phyloP scores from a whole-genome alignment of 2,797 vertebrate species.

The Lepilemur ruficaudatus region DNA sequence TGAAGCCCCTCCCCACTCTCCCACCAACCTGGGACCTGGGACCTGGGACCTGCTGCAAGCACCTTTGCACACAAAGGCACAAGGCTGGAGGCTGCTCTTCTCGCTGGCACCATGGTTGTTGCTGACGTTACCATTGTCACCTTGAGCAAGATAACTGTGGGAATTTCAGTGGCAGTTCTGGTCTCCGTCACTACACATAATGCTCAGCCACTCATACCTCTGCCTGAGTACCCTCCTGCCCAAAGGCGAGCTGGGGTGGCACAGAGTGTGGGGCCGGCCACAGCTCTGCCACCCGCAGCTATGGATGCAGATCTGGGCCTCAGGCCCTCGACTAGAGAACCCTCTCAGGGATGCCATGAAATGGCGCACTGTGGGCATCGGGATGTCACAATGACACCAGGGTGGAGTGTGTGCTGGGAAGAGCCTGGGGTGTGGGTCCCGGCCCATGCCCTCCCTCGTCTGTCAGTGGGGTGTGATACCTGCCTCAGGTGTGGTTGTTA shows the following conservation, averaged over 20 bases:
- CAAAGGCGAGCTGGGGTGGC: neutral
- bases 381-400: fast-evolving
- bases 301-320: neutral
- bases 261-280: neutral
- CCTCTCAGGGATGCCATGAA: neutral
- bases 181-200: neutral
- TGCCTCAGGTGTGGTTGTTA: neutral
- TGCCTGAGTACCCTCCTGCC: neutral
- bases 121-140: neutral
- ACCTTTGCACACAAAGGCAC: neutral
- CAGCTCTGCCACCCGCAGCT: neutral
- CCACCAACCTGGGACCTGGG: too few species aligned
- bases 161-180: neutral
- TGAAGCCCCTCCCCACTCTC: neutral
- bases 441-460: neutral
- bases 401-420: neutral
- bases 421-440: neutral
- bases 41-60: neutral
- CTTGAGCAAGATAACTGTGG: too few species aligned
- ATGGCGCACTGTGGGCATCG: too few species aligned
- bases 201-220: neutral
- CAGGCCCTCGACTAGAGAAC: neutral
- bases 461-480: neutral
- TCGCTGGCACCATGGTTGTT: neutral
- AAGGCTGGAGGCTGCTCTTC: too few species aligned